Evolutionary conservation across 1,140 invertebrate species (phyloP).

Genomic region (Palaemon carinicauda): DNA sequence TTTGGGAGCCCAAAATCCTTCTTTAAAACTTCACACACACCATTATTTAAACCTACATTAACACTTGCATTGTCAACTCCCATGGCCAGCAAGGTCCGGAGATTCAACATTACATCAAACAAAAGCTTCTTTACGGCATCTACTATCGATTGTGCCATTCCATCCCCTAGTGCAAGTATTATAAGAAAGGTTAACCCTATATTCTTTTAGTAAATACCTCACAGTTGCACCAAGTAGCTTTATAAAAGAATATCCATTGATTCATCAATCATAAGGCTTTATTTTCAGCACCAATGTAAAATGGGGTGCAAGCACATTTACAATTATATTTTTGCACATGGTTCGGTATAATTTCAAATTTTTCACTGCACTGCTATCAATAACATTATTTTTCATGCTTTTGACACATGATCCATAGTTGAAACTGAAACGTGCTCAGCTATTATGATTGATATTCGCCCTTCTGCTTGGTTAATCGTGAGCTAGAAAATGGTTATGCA

Average conservation of each 20-base stretch:
- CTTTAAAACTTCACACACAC: conserved; percentile 22
- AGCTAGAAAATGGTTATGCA: too few species aligned
- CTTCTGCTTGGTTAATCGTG: neutral
- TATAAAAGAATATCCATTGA: conserved; percentile 3
- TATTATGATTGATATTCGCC: neutral
- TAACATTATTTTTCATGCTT: too few species aligned
- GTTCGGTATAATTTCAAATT: conserved; percentile 17
- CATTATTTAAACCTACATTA: conserved; percentile 16
- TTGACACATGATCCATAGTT: neutral
- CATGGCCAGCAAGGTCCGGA: neutral
- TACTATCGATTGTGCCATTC: neutral
- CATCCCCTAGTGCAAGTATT: neutral
- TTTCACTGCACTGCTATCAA: neutral
- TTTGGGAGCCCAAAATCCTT: conserved; percentile 13
- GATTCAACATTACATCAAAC: neutral
- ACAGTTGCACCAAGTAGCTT: conserved; percentile 9
- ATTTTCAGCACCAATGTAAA: conserved; percentile 2
- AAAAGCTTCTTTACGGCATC: conserved; percentile 14
- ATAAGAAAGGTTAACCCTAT: conserved; percentile 4
- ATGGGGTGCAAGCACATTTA: conserved; percentile 1
- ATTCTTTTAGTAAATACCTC: conserved; percentile 10
- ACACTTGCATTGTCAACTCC: conserved; percentile 27
- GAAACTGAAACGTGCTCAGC: neutral
- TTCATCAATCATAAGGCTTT: conserved; percentile 1
- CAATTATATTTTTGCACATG: neutral